Base-by-base conservation (phyloP, 2,888 invertebrate genomes). In the Rutpela maculata region DNA sequence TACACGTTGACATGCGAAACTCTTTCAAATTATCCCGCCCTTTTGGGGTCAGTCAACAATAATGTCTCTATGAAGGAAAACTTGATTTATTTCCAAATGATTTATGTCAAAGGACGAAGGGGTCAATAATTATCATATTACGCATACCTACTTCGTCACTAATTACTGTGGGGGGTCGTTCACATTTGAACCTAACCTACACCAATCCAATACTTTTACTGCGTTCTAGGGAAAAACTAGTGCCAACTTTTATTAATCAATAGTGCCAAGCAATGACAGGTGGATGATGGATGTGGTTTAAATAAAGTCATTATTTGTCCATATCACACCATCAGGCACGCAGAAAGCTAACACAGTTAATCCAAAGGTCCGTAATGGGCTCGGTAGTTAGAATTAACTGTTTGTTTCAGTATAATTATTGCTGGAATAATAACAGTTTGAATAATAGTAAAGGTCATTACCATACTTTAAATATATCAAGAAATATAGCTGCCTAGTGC, bases 221-320 rank as follows among this genome's bases (percentile, higher is more conserved):
- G 17, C 4, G 2, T 70, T 70, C 70, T 60, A 15, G 6, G 17
- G 60, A 43, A 60, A 63, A 72, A 72, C 62, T 55, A 26, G n/a
- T 26, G 9, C n/a, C n/a, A 26, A 55, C 55, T 63, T 63, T 17
- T 72, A 68, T 74, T 79, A 79, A 81, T 81, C 80, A 74, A 80
- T 72, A 75, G 76, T 81, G 83, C 74, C 82, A 76, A 82, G 82
- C 83, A 86, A 85, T 87, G 87, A 87, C 87, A 86, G 83, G 78
- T 77, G 66, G 79, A 83, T 88, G 87, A 88, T 87, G 86, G 87
- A 88, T 88, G 86, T 83, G 84, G 84, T 84, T 85, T 85, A 85
- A 88, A 88, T 88, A 85, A 87, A 87, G 87, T 87, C 87, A 87
- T 88, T 87, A 86, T 75, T 81, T 76, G 79, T 75, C 67, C 81